Evolutionary conservation across 2,888 invertebrate genomes (phyloP).

Genomic region (Altica lythri): DNA sequence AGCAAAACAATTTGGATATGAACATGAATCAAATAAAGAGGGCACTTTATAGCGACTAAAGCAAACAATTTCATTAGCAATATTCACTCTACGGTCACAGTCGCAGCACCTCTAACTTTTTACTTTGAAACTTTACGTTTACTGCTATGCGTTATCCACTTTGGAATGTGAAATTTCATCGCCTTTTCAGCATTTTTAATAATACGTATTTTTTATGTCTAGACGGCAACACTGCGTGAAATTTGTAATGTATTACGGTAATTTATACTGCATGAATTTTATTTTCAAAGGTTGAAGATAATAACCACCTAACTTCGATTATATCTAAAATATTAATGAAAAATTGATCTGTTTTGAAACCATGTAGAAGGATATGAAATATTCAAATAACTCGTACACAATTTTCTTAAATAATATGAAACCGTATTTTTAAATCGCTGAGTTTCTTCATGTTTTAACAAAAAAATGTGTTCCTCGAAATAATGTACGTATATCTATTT

Average conservation of each 20-base stretch:
- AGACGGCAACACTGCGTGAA: background rate
- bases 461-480: too few relatives aligned
- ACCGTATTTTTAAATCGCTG: too few relatives aligned
- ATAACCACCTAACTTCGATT: too few relatives aligned
- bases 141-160: slow-evolving; percentile 13
- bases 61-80: slow-evolving; percentile 31
- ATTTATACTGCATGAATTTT: slow-evolving; percentile 1
- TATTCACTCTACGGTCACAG: background rate
- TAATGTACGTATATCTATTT: too few relatives aligned
- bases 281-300: too few relatives aligned
- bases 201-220: slow-evolving; percentile 8
- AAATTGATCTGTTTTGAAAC: too few relatives aligned
- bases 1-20: slow-evolving; percentile 29
- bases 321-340: too few relatives aligned
- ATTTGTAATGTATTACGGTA: slow-evolving; percentile 4
- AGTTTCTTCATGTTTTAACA: too few relatives aligned
- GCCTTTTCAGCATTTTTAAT: slow-evolving; percentile 13
- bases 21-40: slow-evolving; percentile 28
- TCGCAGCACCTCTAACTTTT: slow-evolving; percentile 1
- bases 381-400: too few relatives aligned
- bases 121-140: slow-evolving; percentile 6
- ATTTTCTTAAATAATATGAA: too few relatives aligned
- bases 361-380: too few relatives aligned
- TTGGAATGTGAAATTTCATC: slow-evolving; percentile 15
- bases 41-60: slow-evolving; percentile 17